Base-by-base conservation (phyloP, 64 coral and sea anemone genomes). In the Actinia equina region DNA sequence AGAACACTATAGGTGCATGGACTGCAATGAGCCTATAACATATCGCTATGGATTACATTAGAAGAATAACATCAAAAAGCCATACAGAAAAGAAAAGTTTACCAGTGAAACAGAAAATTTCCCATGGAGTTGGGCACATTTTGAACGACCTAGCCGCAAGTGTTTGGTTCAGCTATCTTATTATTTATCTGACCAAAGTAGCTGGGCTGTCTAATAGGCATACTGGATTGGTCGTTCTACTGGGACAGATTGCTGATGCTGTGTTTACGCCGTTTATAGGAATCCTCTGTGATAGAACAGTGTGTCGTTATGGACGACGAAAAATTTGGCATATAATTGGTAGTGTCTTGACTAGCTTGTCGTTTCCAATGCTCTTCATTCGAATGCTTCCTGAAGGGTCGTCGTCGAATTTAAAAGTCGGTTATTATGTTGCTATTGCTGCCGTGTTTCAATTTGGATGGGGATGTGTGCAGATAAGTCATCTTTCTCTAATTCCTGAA, bases 281-380 rank as follows among this genome's bases (percentile, higher is more conserved):
- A 0, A 87, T 89, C 43, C 84, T 95, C 5, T 91, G 89, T 81
- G 94, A 95, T 19, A 87, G 78, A 27, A 95, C 94, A 15, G 94
- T 95, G 52, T 92, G 77, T 86, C 86, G 78, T 54, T 95, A 95
- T 52, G 94, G 94, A 44, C 45, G 94, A 44, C 77, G 94, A 64
- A 95, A 95, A 81, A 80, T 88, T 1, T 95, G 94, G 94, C 94
- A 95, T 88, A 82, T 95, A 26, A 82, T 95, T n/a, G 94, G 94
- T 18, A 88, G 86, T 60, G 20, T 92, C 11, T 89, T 89, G 52
- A 91, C 84, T 14, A 92, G 86, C 7, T 25, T 86, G 2, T 61
- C 94, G 13, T 95, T 95, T 78, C 94, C 94, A 16, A 80, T 95
- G 20, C 83, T 95, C 11, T 95, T 95, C 77, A 95, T 85, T 63